Conservation (phyloP, 2,797 vertebrate species). For the Benthosema pterotum region DNA sequence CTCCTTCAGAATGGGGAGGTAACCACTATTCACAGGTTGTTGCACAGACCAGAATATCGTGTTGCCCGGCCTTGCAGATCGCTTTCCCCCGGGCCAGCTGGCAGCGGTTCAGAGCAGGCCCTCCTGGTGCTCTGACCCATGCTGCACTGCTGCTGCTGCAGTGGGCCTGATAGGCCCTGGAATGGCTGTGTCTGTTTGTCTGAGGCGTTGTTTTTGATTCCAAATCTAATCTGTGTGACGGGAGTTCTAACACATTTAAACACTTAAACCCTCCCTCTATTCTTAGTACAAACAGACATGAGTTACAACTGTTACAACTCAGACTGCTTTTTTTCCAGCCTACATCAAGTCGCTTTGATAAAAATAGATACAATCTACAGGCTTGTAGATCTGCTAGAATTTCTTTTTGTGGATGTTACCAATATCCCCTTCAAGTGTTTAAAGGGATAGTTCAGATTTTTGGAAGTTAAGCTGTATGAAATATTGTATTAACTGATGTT, state of each 20-base stretch:
- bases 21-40: constrained; percentile 50
- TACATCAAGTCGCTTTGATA: no score
- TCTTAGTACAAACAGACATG: background rate
- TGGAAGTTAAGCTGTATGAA: no score
- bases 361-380: no score
- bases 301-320: no score
- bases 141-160: background rate
- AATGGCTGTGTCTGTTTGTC: background rate
- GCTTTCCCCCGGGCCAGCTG: constrained; percentile 38
- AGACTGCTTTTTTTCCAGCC: no score
- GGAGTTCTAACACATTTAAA: background rate
- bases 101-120: constrained; percentile 37
- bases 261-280: no score
- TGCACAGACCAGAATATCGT: constrained; percentile 45
- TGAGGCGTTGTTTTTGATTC: constrained; percentile 13
- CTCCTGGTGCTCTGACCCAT: constrained; percentile 34
- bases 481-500: no score
- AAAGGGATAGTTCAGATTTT: no score
- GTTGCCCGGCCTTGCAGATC: constrained; percentile 46
- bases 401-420: no score
- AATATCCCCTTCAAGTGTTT: no score
- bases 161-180: constrained; percentile 3
- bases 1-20: constrained; percentile 43
- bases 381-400: no score
- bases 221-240: background rate